phyloP scores from a whole-genome alignment of 1,140 invertebrate genomes.

The Wiebesia pumilae region DNA sequence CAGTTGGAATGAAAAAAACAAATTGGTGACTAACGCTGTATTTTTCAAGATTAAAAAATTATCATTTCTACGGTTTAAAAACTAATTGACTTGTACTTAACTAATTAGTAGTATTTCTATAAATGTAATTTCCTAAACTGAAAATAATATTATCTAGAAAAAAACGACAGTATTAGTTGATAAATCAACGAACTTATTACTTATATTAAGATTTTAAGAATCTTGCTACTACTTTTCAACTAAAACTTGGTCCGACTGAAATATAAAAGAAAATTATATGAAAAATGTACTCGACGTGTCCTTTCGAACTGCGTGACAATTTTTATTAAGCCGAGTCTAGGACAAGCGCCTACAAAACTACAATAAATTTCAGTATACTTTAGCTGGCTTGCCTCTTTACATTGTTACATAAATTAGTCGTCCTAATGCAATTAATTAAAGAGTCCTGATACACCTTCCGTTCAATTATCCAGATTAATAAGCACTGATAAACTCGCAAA shows the following conservation, averaged over 20 bases:
- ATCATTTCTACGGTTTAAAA: too few relatives aligned
- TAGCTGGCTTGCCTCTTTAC: background rate
- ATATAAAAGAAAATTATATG: background rate
- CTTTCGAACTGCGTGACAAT: background rate
- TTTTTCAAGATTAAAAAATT: too few relatives aligned
- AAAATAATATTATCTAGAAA: too few relatives aligned
- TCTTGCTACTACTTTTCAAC: background rate
- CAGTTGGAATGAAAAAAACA: background rate
- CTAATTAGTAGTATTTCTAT: too few relatives aligned
- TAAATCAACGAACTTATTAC: too few relatives aligned
- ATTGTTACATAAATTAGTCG: conserved; percentile 3
- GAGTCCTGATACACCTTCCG: conserved; percentile 9
- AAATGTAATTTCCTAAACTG: too few relatives aligned
- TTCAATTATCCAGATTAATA: conserved; percentile 45
- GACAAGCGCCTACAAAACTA: background rate
- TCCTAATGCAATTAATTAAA: conserved; percentile 36
- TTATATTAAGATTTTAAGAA: background rate
- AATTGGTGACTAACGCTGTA: too few relatives aligned
- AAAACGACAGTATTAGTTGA: too few relatives aligned
- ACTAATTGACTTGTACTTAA: too few relatives aligned
- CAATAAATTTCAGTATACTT: conserved; percentile 8
- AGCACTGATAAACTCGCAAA: conserved; percentile 1
- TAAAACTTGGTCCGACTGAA: background rate
- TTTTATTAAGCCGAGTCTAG: background rate
- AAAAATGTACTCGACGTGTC: background rate